These are phyloP conservation scores for Sinocyclocheilus rhinocerous DNA, from an alignment of 2,113 vertebrate genomes.

Conservation along the genomic window DNA sequence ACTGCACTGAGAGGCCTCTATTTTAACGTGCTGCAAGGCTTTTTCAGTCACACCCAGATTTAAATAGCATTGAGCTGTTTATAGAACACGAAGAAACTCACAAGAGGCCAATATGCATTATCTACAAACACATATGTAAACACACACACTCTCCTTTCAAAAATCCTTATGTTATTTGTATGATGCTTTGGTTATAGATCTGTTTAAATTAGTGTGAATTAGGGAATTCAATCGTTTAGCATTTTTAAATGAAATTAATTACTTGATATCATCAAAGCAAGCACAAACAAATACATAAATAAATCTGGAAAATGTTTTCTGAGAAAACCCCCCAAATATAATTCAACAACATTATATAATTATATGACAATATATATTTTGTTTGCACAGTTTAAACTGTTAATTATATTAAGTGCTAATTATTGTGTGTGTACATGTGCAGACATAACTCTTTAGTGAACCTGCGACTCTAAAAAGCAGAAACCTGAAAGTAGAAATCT, in stretches of 20 bases:
- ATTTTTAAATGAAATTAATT: too few relatives aligned
- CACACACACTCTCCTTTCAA: background rate
- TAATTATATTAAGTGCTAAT: too few relatives aligned
- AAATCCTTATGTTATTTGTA: conserved; percentile 8
- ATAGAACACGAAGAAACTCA: conserved; percentile 38
- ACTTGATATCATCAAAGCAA: background rate
- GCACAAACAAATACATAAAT: background rate
- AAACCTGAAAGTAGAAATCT: background rate
- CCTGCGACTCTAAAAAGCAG: background rate
- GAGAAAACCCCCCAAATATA: background rate
- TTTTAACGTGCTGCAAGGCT: conserved; percentile 62
- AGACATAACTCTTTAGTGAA: background rate
- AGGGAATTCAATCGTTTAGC: background rate
- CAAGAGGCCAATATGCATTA: conserved; percentile 30
- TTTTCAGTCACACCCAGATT: conserved; percentile 53
- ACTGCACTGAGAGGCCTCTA: conserved; percentile 61
- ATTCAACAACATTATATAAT: background rate
- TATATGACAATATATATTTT: background rate
- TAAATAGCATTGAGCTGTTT: conserved; percentile 59
- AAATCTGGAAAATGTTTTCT: background rate
- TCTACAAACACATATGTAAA: background rate
- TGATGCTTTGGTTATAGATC: background rate
- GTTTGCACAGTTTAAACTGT: too few relatives aligned
- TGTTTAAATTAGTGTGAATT: background rate
- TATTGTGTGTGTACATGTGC: background rate